Base-by-base conservation (phyloP, 2,888 invertebrate species). In the Metacarcinus magister region DNA sequence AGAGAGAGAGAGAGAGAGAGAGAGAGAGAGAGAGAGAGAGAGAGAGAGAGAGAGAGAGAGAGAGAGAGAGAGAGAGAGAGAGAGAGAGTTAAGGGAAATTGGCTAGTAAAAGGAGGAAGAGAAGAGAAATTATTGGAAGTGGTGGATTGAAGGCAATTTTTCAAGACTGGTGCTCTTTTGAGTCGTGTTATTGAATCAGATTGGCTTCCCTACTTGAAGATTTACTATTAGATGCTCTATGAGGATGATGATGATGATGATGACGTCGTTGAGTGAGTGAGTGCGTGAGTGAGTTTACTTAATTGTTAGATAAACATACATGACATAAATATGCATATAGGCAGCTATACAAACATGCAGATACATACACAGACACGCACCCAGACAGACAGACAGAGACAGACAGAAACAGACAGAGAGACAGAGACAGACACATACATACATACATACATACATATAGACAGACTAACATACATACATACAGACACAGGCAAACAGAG, bases 401-500 rank as follows among this genome's bases (percentile, higher is more conserved):
- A 48, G 0, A 48, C 92, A 92, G 28, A 48, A 28, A 92, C 28
- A 19, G 2, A n/a, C 46, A 48, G 23, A 91, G 44, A 91, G 16
- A 91, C 91, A 91, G 44, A 43, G 44, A 91, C 23, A 92, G n/a
- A 48, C 92, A 92, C 92, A 92, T n/a, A 92, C 48, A 92, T n/a
- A 92, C 92, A 28, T 1, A 48, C 4, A 48, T 54, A 92, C 28
- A 48, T 28, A 92, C 28, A 19, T 0, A n/a, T n/a, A 48, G 10
- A 92, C n/a, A 92, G 8, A 92, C 91, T 44, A 44, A 43, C 91
- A 48, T 5, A 92, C 48, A 48, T 48, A 92, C 92, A 92, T n/a
- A 92, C 48, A 92, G 28, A 92, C 92, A 92, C 46, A 92, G 19
- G 32, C 54, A 92, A 4, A 92, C 10, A 60, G 39, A 92, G 16